Evolutionary conservation across 2,113 vertebrate genomes (phyloP), one percentile per base, ranked within the genome.

Genomic region (Trogon surrucura): DNA sequence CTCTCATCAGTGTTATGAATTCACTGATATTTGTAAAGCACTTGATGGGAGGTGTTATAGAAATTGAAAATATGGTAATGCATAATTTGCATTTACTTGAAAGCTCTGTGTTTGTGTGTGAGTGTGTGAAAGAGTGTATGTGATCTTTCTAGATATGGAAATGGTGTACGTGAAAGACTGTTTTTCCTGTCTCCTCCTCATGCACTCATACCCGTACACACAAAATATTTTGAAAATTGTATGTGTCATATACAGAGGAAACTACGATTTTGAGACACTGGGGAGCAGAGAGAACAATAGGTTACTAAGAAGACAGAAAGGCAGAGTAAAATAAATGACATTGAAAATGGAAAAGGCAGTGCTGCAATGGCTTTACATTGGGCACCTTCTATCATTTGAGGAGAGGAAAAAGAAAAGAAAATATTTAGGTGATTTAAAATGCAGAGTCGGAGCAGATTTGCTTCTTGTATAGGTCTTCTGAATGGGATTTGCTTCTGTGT

Each of bases 401-500:
- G 41, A 72, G 34, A 83, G 26, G 86, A 21, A 95, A 85, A 93
- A 90, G 12, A 54, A 65, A 90, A 90, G 70, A 87, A 93, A 92
- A 96, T 83, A 89, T 82, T 91, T 82, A 47, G 69, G 62, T 80
- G 25, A 69, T 84, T 91, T 96, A 84, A 95, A 96, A 97, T 86
- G 64, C 82, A 95, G 80, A 17, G 3, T 77, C 6, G 7, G 81
- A 96, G 58, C 73, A 91, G 78, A 29, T 56, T 91, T 78, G 38
- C 51, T 89, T 96, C 78, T 88, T 91, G 77, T 57, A 58, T 72
- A 91, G 87, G 83, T 66, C 80, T 93, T 88, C 80, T 94, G 96
- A 95, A 96, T 91, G 60, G 73, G 92, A 96, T 97, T 97, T 96
- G 41, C 82, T 83, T 95, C 83, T 88, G 77, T 94, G 88, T 95